These are phyloP conservation scores for Anthopleura sola DNA, from an alignment of 64 coral and sea anemone genomes.

Conservation along the genomic window DNA sequence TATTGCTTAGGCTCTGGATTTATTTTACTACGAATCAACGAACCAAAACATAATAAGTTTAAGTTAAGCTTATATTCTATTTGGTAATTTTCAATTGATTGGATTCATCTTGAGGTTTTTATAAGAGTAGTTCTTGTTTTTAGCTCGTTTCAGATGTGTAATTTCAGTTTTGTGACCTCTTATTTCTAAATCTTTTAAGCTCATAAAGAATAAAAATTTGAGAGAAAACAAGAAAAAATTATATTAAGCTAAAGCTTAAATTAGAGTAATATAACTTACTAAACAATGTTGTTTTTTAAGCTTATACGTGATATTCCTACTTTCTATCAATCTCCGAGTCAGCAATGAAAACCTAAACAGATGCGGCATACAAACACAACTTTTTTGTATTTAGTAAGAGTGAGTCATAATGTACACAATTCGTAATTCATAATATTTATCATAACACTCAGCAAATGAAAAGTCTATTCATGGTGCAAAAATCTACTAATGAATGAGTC, in stretches of 20 bases:
- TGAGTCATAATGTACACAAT: not conserved
- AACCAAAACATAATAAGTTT: not conserved
- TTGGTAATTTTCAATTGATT: not conserved
- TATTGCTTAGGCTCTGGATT: not conserved
- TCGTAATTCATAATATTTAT: not conserved
- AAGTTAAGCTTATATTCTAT: not conserved
- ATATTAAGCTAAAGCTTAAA: not conserved
- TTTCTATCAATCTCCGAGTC: too few species aligned
- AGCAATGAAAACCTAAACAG: too few species aligned
- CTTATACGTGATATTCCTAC: too few species aligned
- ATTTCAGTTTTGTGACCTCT: not conserved
- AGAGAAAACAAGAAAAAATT: not conserved
- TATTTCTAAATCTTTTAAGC: not conserved
- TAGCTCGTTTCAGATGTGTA: not conserved
- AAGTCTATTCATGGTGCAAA: not conserved
- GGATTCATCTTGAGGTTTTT: not conserved
- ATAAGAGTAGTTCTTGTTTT: not conserved
- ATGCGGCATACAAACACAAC: too few species aligned
- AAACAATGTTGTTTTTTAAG: too few species aligned
- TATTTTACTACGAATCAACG: not conserved
- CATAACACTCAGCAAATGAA: not conserved
- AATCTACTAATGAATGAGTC: not conserved
- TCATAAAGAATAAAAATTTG: not conserved
- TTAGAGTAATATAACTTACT: too few species aligned
- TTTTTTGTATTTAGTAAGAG: too few species aligned